Percentiles rank a stretch among this genome's conserved stretches.
These are phyloP conservation scores for Iselma pallidipennis DNA, from an alignment of 2,888 invertebrate species.

Conservation along the genomic window DNA sequence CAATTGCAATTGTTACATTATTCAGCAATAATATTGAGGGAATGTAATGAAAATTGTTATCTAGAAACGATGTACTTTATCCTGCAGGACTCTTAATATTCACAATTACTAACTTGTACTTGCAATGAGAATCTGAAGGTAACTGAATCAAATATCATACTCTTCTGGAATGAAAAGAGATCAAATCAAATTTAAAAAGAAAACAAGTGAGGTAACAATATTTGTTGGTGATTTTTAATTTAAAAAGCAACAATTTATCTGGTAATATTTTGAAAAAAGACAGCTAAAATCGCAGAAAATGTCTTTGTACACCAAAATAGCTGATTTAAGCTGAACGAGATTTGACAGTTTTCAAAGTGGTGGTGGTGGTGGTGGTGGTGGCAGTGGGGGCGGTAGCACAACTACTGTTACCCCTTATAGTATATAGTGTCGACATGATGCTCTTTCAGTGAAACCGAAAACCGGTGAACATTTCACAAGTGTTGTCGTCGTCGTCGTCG, in stretches of 20 bases:
- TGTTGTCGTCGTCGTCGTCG: background rate
- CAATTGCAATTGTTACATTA: no score
- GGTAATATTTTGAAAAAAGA: background rate
- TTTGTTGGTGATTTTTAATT: background rate
- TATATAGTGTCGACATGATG: conserved; percentile 1
- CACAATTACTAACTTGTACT: no score
- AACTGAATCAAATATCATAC: no score
- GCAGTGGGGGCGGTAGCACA: conserved; percentile 36
- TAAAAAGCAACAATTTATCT: background rate
- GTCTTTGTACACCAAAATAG: background rate
- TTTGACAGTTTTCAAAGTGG: conserved; percentile 40
- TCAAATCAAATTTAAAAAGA: background rate
- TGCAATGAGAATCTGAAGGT: conserved; percentile 11
- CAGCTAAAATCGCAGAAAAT: background rate
- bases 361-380: conserved; percentile 35
- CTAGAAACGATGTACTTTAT: no score
- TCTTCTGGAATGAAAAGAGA: background rate
- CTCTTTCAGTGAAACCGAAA: conserved; percentile 45
- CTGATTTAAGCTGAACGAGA: conserved; percentile 31
- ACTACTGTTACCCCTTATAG: conserved; percentile 25
- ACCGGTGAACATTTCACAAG: conserved; percentile 32
- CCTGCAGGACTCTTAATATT: no score
- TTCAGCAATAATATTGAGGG: no score
- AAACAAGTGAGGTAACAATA: background rate
- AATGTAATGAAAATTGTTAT: no score